These are phyloP conservation scores for Thysanoteuthis rhombus DNA, from an alignment of 2,888 invertebrate genomes.

Conservation along the genomic window DNA sequence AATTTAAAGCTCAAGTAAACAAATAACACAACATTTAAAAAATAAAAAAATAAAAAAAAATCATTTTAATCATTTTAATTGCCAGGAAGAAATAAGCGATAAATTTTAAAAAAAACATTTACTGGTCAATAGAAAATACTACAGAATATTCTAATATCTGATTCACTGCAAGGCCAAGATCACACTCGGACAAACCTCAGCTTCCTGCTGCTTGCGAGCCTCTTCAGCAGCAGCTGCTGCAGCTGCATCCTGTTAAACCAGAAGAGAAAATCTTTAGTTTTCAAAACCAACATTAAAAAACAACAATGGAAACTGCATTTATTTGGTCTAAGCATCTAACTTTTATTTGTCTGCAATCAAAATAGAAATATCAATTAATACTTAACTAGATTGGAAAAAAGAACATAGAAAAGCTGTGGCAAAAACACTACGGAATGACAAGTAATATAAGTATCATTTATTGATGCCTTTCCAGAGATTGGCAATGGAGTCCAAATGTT, in stretches of 20 bases:
- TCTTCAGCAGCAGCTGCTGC: slow-evolving; percentile 32
- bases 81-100: background rate
- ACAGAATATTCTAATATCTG: background rate
- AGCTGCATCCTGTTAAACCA: slow-evolving; percentile 31
- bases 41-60: background rate
- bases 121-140: background rate
- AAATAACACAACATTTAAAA: too few species aligned
- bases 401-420: background rate
- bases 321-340: background rate
- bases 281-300: background rate
- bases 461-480: background rate
- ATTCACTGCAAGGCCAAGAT: slow-evolving; percentile 22
- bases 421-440: background rate
- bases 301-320: background rate
- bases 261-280: background rate
- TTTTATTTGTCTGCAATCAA: background rate
- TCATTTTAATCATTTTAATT: background rate
- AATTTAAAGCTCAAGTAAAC: too few species aligned
- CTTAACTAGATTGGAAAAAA: background rate
- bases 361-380: background rate
- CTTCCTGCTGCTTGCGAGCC: slow-evolving; percentile 28
- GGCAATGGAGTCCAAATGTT: background rate
- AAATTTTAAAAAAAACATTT: background rate
- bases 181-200: slow-evolving; percentile 32
- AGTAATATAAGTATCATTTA: background rate